These are phyloP conservation scores for Microctenopoma stevenorrisi DNA, from an alignment of 2,797 vertebrate genomes.

Conservation along the genomic window DNA sequence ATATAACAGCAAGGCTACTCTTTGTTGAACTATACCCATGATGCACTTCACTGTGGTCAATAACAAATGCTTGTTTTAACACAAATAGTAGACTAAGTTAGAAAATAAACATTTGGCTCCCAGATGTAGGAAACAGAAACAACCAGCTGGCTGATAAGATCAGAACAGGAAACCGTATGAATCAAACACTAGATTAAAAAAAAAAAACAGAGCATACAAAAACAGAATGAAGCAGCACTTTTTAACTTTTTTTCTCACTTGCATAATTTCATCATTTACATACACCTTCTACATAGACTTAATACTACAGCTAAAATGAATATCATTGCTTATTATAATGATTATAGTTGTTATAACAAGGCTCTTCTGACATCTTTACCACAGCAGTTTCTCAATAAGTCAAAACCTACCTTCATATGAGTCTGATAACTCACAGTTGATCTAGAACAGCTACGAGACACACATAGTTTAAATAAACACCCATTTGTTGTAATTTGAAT, in stretches of 20 bases:
- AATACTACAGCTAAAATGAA: neutral
- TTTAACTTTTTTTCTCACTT: too few species aligned
- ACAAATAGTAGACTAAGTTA: constrained; percentile 19
- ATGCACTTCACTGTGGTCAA: constrained; percentile 22
- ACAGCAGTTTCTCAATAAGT: constrained; percentile 39
- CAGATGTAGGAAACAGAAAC: constrained; percentile 41
- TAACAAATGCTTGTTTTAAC: constrained; percentile 38
- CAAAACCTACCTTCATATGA: constrained; percentile 39
- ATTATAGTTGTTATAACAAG: neutral
- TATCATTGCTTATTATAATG: neutral
- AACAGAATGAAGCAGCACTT: neutral
- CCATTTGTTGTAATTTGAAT: neutral
- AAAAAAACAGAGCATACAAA: neutral
- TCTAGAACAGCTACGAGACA: constrained; percentile 11
- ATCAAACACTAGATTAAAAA: neutral
- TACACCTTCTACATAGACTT: neutral
- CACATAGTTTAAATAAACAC: constrained; percentile 10
- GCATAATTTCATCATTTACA: neutral
- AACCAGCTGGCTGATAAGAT: constrained; percentile 63
- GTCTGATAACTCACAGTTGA: constrained; percentile 37
- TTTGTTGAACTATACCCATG: constrained; percentile 10
- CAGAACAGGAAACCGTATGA: constrained; percentile 19
- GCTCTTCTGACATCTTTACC: constrained; percentile 29
- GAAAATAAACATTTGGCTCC: constrained; percentile 50
- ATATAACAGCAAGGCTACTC: neutral